phyloP scores from a whole-genome alignment of 2,888 invertebrate genomes.

The Vanessa cardui region DNA sequence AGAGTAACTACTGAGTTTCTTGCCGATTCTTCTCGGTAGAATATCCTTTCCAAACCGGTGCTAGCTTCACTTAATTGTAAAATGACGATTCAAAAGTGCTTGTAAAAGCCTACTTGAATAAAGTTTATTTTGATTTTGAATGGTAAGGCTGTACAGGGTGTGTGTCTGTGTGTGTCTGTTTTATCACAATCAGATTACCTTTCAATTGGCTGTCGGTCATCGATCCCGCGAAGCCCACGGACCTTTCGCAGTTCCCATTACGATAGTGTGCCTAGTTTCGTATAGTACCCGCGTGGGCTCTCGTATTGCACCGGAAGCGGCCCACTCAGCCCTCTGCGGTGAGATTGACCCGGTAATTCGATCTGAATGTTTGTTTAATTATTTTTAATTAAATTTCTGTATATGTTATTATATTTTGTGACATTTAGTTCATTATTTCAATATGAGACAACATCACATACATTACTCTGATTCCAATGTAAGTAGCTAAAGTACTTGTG shows the following conservation, averaged over 20 bases:
- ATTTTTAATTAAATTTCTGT: neutral
- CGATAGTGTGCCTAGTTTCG: neutral
- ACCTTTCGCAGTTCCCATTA: neutral
- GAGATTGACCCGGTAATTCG: neutral
- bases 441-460: too few species aligned
- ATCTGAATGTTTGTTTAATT: neutral
- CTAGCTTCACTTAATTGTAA: too few species aligned
- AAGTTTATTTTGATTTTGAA: too few species aligned
- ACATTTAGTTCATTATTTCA: too few species aligned
- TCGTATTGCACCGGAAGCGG: slow-evolving; percentile 7
- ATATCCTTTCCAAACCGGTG: too few species aligned
- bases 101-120: too few species aligned
- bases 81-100: too few species aligned
- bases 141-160: neutral
- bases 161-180: neutral
- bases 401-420: neutral
- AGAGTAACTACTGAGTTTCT: too few species aligned
- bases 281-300: slow-evolving; percentile 1
- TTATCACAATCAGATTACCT: neutral
- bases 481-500: too few species aligned
- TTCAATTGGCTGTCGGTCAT: neutral
- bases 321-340: neutral
- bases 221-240: neutral
- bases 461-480: too few species aligned
- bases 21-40: too few species aligned